A percentile compares a stretch with the other conserved stretches of the same genome.
Evolutionary conservation across 2,113 vertebrate genomes (phyloP).

Genomic region (Heterochromis multidens): DNA sequence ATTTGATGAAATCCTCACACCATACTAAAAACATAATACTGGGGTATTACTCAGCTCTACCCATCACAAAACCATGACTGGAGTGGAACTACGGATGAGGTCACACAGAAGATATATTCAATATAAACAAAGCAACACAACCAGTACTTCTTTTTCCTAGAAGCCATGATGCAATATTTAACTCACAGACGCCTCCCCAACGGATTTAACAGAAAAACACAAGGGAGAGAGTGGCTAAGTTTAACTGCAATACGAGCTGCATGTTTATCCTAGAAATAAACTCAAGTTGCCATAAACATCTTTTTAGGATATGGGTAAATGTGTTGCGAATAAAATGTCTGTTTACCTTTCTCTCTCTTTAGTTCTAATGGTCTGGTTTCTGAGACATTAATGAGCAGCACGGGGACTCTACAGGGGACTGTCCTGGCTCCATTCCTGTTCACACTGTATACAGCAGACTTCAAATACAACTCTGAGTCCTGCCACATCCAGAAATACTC

Average conservation of each 20-base stretch:
- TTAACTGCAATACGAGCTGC: slow-evolving; percentile 5
- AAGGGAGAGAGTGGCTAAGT: background rate
- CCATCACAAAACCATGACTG: background rate
- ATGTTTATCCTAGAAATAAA: background rate
- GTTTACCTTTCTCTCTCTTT: background rate
- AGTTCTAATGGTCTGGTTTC: background rate
- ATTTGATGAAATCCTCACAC: background rate
- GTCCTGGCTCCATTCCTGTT: too few species aligned
- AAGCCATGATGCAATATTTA: slow-evolving; percentile 28
- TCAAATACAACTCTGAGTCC: too few species aligned
- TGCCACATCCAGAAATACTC: too few species aligned
- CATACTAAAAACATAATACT: background rate
- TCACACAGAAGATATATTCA: background rate
- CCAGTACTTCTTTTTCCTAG: background rate
- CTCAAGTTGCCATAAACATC: background rate
- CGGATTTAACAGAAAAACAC: background rate
- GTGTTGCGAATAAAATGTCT: background rate
- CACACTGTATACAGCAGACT: too few species aligned
- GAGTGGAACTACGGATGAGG: background rate
- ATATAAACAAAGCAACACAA: background rate
- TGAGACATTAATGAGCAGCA: too few species aligned
- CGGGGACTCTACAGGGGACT: too few species aligned
- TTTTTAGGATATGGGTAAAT: background rate
- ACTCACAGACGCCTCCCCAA: background rate
- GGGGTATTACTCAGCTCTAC: background rate